Evolutionary conservation across 2,888 invertebrate species (phyloP).

Genomic region (Nemotelus pantherinus): DNA sequence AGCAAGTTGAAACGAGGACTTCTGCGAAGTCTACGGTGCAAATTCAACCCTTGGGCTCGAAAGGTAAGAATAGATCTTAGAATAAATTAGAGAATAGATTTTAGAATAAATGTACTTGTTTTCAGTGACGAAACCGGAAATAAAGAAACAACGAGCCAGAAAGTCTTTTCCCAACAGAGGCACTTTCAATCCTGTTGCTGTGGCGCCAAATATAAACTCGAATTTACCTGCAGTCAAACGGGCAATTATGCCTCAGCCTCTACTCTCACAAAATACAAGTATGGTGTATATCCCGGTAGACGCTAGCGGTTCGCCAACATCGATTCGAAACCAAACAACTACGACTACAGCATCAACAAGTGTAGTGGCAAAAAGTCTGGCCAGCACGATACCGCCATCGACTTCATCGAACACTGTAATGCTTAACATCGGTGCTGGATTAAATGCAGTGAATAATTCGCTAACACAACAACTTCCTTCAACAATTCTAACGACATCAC

Average conservation of each 20-base stretch:
- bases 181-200: constrained; percentile 19
- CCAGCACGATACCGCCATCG: constrained; percentile 29
- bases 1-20: neutral
- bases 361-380: constrained; percentile 57
- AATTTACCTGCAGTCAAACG: constrained; percentile 24
- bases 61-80: no score
- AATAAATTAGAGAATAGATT: neutral
- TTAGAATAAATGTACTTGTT: neutral
- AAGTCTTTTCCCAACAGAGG: constrained; percentile 61
- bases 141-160: constrained; percentile 56
- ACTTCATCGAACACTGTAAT: constrained; percentile 39
- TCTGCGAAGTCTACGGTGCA: neutral
- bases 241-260: constrained; percentile 48
- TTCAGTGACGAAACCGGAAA: constrained; percentile 41
- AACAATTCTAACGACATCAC: constrained; percentile 22
- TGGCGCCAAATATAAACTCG: constrained; percentile 25
- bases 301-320: constrained; percentile 53
- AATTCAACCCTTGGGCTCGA: no score
- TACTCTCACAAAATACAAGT: constrained; percentile 54
- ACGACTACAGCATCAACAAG: constrained; percentile 60
- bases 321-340: constrained; percentile 52
- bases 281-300: constrained; percentile 64
- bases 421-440: constrained; percentile 15
- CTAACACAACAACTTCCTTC: constrained; percentile 34
- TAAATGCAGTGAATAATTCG: constrained; percentile 20